phyloP scores from a whole-genome alignment of 2,888 invertebrate species.

The Drosophila siamana region DNA sequence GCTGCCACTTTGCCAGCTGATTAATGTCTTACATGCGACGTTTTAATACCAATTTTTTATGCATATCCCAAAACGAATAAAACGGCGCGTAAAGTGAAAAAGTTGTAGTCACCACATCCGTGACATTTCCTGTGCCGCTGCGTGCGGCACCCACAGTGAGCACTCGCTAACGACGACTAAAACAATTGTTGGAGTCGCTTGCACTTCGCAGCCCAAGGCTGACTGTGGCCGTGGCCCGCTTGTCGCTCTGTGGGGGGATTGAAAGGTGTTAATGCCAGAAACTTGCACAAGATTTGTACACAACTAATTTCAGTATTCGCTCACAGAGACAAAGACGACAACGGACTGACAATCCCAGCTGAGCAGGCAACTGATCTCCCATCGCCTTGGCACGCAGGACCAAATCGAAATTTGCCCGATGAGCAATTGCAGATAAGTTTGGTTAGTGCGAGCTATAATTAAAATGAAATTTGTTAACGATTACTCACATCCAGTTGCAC shows the following conservation, averaged over 20 bases:
- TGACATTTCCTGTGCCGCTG: constrained; percentile 78
- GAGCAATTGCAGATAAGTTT: constrained; percentile 66
- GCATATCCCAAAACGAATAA: constrained; percentile 68
- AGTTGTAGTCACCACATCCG: constrained; percentile 64
- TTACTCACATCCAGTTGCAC: not conserved
- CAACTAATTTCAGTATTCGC: constrained; percentile 72
- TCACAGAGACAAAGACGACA: constrained; percentile 75
- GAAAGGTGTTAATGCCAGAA: constrained; percentile 81
- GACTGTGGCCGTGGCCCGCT: constrained; percentile 4
- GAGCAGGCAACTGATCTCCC: constrained; percentile 23
- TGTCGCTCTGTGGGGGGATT: constrained; percentile 57
- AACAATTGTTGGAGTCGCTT: too few species aligned
- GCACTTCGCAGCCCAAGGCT: too few species aligned
- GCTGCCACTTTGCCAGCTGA: constrained; percentile 78
- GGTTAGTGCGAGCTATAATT: constrained; percentile 50
- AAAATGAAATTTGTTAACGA: constrained; percentile 67
- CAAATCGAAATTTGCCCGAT: constrained; percentile 41
- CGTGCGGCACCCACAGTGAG: constrained; percentile 51
- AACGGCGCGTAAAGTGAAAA: constrained; percentile 62
- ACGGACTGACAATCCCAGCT: constrained; percentile 59
- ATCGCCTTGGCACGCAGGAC: not conserved
- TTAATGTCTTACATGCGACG: constrained; percentile 81
- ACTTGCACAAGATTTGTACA: constrained; percentile 79
- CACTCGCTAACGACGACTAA: not conserved
- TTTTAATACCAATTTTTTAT: constrained; percentile 81